Evolutionary conservation across 2,888 invertebrate species (phyloP), one percentile per base, ranked within the genome.

Genomic region (Acanthoscelides obtectus): DNA sequence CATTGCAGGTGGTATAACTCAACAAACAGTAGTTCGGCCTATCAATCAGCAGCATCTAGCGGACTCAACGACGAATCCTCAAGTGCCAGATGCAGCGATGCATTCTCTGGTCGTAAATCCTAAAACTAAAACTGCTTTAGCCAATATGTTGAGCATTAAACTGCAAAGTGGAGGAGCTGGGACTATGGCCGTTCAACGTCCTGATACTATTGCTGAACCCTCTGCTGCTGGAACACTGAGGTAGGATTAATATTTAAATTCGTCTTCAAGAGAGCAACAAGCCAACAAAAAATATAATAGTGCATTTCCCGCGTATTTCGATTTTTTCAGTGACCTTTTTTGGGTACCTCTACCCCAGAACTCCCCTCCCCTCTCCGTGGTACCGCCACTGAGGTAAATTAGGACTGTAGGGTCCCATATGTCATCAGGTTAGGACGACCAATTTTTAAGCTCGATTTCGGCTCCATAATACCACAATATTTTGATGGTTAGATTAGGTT

Each of bases 121-220:
- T 0, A 96, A 96, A 86, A 96, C 97, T 2, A 98, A 98, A 87
- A 97, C 97, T 0, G 98, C 98, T 0, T 87, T 98, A 72, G 97
- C 97, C 20, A 96, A 97, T 84, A 95, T 98, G 94, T 87, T 98
- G 74, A 96, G 93, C 80, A 96, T 92, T 80, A 89, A 96, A 68
- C 84, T 94, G 72, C 91, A 92, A 81, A 85, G 84, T 75, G 88
- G 87, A 72, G 88, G 89, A 6, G 82, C 87, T 0, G n/a, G n/a
- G n/a, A 80, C 86, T 2, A 86, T 75, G 85, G 88, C 73, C 84
- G 17, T 20, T 1, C 90, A 17, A 89, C 77, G 77, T 63, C 80
- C 76, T 27, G 82, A 79, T 72, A 73, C 75, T 68, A 76, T 78
- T 66, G 79, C 73, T 67, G 84, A 76, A 75, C 83, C 73, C 88